phyloP scores from a whole-genome alignment of 1,140 invertebrate species.

The Wiebesia pumilae region DNA sequence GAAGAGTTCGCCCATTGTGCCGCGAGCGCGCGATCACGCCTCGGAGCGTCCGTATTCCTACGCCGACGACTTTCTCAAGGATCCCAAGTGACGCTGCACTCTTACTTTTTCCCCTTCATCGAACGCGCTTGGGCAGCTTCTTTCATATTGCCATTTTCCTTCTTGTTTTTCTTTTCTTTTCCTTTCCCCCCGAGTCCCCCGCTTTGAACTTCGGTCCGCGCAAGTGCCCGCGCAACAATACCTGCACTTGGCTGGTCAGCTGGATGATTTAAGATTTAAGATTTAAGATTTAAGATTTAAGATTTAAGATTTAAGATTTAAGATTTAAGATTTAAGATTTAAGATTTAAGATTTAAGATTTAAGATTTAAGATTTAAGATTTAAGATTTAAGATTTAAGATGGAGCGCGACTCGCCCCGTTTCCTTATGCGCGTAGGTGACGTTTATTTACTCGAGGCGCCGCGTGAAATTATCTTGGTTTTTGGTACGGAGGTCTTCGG shows the following conservation, averaged over 20 bases:
- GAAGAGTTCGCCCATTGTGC: not conserved
- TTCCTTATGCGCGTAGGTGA: not conserved
- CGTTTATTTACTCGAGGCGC: not conserved
- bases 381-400: no score
- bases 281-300: no score
- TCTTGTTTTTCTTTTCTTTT: no score
- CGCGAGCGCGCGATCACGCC: not conserved
- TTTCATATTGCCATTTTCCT: not conserved
- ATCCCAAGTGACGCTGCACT: constrained; percentile 1
- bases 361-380: no score
- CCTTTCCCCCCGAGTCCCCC: no score
- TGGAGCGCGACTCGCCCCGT: not conserved
- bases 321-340: no score
- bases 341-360: no score
- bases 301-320: no score
- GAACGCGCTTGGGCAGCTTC: not conserved
- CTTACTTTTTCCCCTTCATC: not conserved
- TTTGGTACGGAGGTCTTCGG: not conserved
- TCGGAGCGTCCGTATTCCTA: not conserved
- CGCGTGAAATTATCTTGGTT: not conserved
- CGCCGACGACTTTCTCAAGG: constrained; percentile 31
- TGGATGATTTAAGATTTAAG: not conserved
- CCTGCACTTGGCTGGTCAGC: not conserved
- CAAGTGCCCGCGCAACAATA: constrained; percentile 37
- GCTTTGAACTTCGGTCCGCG: not conserved